Conservation (phyloP, 2,113 vertebrate species). For the Poicephalus gulielmi region DNA sequence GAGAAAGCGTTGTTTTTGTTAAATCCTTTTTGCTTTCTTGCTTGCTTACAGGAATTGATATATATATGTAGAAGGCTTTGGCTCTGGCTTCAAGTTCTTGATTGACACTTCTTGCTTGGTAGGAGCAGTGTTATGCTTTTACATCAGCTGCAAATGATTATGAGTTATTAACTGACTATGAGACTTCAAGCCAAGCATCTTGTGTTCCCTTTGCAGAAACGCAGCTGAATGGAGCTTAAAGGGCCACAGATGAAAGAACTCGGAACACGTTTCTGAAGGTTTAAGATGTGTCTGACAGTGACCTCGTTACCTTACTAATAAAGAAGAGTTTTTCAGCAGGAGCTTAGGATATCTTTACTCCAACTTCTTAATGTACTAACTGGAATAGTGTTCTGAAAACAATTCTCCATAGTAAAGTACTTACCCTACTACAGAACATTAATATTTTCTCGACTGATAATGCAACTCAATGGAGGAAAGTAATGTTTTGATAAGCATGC, state of each 20-base stretch:
- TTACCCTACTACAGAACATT: constrained; percentile 61
- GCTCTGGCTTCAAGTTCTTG: background rate
- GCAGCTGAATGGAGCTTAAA: constrained; percentile 77
- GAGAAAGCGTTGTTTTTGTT: background rate
- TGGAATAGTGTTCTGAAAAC: constrained; percentile 53
- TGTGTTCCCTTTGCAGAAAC: constrained; percentile 94
- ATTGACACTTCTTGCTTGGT: constrained; percentile 21
- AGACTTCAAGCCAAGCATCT: constrained; percentile 88
- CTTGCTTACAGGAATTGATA: background rate
- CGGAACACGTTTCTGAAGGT: constrained; percentile 68
- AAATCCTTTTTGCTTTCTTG: background rate
- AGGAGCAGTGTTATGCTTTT: constrained; percentile 51
- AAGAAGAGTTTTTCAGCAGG: constrained; percentile 66
- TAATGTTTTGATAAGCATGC: constrained; percentile 83
- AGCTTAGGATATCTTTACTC: constrained; percentile 63
- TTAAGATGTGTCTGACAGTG: constrained; percentile 65
- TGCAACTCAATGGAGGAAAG: constrained; percentile 88
- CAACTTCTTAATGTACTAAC: constrained; percentile 59
- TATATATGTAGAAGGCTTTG: background rate
- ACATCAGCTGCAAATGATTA: constrained; percentile 74
- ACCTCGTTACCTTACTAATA: constrained; percentile 65
- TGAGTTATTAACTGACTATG: constrained; percentile 73
- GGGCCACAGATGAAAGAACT: constrained; percentile 74
- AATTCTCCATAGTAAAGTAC: constrained; percentile 18
- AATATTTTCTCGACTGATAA: constrained; percentile 78